Conservation (phyloP, 2,113 vertebrate genomes). For the Chlorodrepanis virens region DNA sequence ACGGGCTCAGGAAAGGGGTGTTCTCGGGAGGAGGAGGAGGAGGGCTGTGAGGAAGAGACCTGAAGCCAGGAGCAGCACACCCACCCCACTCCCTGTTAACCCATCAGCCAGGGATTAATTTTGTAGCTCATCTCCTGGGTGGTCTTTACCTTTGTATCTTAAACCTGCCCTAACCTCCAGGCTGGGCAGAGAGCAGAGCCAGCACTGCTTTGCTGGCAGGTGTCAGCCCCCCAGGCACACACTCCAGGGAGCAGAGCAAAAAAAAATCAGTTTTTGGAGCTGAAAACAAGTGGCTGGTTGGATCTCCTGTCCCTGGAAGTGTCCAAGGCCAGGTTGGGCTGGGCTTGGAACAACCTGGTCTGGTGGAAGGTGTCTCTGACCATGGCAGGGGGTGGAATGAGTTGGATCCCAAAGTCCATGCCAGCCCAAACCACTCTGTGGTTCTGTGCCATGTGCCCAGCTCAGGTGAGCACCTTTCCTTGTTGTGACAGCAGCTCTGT, state of each 20-base stretch:
- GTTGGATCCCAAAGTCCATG: too few relatives aligned
- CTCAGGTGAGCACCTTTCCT: not conserved
- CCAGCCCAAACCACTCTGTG: not conserved
- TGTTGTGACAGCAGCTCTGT: accelerated
- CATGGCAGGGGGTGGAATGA: accelerated
- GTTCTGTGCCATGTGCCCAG: not conserved
- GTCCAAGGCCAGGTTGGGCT: accelerated
- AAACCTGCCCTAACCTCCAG: not conserved
- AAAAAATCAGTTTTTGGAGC: not conserved
- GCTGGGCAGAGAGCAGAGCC: not conserved
- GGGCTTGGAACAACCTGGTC: not conserved
- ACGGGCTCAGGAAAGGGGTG: not conserved
- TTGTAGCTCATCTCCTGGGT: not conserved
- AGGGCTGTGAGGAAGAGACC: not conserved
- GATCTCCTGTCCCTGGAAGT: not conserved
- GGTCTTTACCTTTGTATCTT: not conserved
- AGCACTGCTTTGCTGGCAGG: not conserved
- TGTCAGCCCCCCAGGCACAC: accelerated
- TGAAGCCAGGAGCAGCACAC: not conserved
- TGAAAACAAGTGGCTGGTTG: not conserved
- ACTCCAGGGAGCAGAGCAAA: not conserved
- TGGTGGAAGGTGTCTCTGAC: not conserved
- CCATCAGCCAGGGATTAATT: not conserved
- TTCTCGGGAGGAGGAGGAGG: not conserved
- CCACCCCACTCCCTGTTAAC: not conserved